Percentiles rank a stretch among this genome's conserved stretches.
These are phyloP conservation scores for Steinernema scapterisci DNA, from an alignment of 2,888 invertebrate genomes.

Conservation along the genomic window DNA sequence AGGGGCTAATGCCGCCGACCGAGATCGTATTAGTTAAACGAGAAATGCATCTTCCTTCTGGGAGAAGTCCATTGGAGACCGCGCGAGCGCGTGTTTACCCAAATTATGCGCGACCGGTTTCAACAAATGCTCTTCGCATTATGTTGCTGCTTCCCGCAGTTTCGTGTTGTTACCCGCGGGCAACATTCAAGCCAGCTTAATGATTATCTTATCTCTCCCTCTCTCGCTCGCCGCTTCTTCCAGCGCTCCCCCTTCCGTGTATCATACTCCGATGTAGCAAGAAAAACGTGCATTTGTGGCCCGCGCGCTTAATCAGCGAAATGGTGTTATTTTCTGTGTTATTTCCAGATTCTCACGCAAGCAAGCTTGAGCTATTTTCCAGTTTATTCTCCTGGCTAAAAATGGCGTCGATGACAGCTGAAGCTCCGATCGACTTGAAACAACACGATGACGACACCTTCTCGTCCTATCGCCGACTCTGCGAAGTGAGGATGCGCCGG, in stretches of 20 bases:
- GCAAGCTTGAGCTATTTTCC: not conserved
- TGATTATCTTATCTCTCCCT: slow-evolving; percentile 25
- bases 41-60: slow-evolving; percentile 10
- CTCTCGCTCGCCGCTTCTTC: no score
- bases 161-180: slow-evolving; percentile 26
- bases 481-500: slow-evolving; percentile 58
- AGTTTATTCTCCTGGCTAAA: no score
- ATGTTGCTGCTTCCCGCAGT: not conserved
- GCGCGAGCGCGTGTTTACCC: slow-evolving; percentile 24
- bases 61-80: not conserved
- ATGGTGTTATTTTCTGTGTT: no score
- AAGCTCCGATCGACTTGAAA: slow-evolving; percentile 12
- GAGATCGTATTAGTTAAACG: not conserved
- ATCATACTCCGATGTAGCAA: not conserved
- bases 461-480: slow-evolving; percentile 51
- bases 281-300: no score
- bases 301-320: no score
- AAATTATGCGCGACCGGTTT: slow-evolving; percentile 32
- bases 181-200: slow-evolving; percentile 26
- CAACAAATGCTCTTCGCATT: not conserved
- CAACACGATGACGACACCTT: not conserved
- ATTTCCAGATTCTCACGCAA: not conserved
- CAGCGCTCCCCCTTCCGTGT: not conserved
- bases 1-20: not conserved
- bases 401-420: slow-evolving; percentile 12